phyloP scores from a whole-genome alignment of 2,888 invertebrate genomes.

The Cybosia mesomella region DNA sequence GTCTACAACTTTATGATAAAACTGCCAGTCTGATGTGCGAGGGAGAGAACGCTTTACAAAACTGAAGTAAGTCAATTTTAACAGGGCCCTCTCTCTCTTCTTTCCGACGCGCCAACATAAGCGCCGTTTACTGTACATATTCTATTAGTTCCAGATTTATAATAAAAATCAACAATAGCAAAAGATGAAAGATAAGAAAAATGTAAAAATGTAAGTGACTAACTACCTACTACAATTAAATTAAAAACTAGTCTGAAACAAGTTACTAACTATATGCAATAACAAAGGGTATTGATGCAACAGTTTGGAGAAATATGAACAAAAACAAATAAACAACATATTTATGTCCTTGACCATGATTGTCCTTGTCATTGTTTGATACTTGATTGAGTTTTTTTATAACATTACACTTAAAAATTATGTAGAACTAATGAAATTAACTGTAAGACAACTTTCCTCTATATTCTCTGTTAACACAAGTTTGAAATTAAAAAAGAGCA shows the following conservation, averaged over 20 bases:
- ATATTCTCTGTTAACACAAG: background rate
- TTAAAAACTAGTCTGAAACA: background rate
- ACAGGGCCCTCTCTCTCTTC: too few species aligned
- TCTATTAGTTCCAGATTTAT: too few species aligned
- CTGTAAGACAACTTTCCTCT: background rate
- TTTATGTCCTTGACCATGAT: constrained; percentile 4
- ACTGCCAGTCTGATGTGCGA: too few species aligned
- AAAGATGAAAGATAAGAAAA: too few species aligned
- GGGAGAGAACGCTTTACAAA: too few species aligned
- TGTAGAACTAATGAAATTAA: background rate
- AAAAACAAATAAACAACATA: background rate
- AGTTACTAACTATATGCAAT: constrained; percentile 8
- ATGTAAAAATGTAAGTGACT: background rate
- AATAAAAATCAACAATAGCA: too few species aligned
- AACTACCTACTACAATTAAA: background rate
- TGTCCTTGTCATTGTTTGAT: too few species aligned
- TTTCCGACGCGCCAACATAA: too few species aligned
- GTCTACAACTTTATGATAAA: too few species aligned
- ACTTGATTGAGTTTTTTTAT: background rate
- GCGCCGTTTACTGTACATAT: too few species aligned
- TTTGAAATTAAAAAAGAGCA: too few species aligned
- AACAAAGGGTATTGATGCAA: constrained; percentile 16
- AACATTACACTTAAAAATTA: background rate
- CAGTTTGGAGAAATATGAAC: background rate
- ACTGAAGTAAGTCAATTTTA: too few species aligned